Base-by-base conservation (phyloP, 2,113 vertebrate species). In the Chlorodrepanis virens region DNA sequence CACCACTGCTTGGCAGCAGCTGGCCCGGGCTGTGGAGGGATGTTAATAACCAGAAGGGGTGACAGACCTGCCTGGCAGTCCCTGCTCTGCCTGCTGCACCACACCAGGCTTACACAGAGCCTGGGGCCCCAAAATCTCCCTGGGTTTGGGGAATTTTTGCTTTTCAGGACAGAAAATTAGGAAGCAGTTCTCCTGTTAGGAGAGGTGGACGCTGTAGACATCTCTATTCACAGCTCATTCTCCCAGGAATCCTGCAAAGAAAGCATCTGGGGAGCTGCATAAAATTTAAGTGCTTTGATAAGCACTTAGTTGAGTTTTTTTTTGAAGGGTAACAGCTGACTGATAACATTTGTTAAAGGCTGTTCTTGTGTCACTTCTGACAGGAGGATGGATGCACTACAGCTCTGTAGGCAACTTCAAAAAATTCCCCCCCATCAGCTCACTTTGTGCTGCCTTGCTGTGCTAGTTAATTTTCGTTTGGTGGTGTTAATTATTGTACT, bases 401-500 rank as follows among this genome's bases (percentile, higher is more conserved):
- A 90, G 24, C 68, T 91, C 44, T 78, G 93, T 18, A 50, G 60
- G 44, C 35, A 83, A 40, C 92, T 92, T 89, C 42, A 91, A 42
- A 93, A 95, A 70, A 29, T 37, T 77, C 60, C 47, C 21, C 21
- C 56, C 37, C 14, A 6, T 87, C 68, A 92, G 79, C 57, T 94
- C 29, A 74, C 77, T 92, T 83, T 50, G 40, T 91, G 44, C 69
- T 86, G 89, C 20, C 29, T 86, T 61, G 35, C 44, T 96, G 68
- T 29, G 90, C 47, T 20, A 35, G 42, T 64, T 83, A 39, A 80
- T 21, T 91, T 87, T 86, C 81, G 53, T 61, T 85, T 45, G 20
- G 42, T 94, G 14, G 61, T 86, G 83, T 70, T 93, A 96, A 96
- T 96, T 94, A 88, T 61, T 83, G 29, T 53, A 91, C 88, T 91